Conservation (phyloP, 2,113 vertebrate species). For the Xenopus borealis region DNA sequence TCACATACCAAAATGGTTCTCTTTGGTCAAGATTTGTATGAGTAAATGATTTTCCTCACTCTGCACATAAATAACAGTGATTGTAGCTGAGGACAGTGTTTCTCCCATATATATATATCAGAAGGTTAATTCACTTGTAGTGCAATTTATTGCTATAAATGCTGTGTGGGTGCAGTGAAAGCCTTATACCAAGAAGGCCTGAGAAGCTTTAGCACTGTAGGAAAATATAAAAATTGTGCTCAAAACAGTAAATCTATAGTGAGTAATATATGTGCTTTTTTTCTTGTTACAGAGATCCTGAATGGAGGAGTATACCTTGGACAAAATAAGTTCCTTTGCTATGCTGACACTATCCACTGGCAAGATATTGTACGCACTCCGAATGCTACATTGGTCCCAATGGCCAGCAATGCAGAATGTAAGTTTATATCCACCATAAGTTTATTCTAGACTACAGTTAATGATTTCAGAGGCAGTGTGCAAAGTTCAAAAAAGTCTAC, state of each 20-base stretch:
- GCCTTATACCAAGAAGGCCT: neutral
- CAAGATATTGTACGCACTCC: slow-evolving; percentile 91
- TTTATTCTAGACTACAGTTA: too few species aligned
- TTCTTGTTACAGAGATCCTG: slow-evolving; percentile 79
- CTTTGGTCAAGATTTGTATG: too few species aligned
- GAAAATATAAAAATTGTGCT: neutral
- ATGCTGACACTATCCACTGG: slow-evolving; percentile 94
- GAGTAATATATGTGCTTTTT: slow-evolving; percentile 1
- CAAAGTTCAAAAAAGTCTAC: too few species aligned
- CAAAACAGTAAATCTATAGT: neutral
- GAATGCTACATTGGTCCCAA: slow-evolving; percentile 89
- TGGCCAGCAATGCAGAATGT: slow-evolving; percentile 90
- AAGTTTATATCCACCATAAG: slow-evolving; percentile 59
- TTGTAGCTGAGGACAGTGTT: neutral
- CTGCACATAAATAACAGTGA: slow-evolving; percentile 4
- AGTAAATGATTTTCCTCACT: too few species aligned
- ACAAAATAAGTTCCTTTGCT: slow-evolving; percentile 94
- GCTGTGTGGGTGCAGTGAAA: neutral
- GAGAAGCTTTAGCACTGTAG: neutral
- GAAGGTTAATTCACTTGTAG: slow-evolving; percentile 23
- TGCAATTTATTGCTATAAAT: slow-evolving; percentile 6
- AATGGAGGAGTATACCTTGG: slow-evolving; percentile 93
- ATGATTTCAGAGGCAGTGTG: too few species aligned
- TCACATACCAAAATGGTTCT: too few species aligned
- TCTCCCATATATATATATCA: neutral